phyloP scores from a whole-genome alignment of 2,797 vertebrate species.

The Neoniphon sammara region DNA sequence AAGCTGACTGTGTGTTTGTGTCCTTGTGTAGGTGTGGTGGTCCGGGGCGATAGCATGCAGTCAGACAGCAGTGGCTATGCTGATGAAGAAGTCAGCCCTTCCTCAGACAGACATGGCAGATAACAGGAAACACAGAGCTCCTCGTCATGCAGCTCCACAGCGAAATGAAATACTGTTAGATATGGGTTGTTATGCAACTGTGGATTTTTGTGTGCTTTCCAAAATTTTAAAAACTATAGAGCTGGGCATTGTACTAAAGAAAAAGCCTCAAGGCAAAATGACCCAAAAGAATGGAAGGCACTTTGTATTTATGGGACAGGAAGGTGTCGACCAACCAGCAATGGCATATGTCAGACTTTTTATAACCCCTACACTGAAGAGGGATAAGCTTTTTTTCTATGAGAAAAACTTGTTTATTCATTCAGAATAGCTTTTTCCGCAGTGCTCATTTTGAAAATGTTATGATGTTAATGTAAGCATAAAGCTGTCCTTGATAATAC shows the following conservation, averaged over 20 bases:
- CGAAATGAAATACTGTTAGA: background rate
- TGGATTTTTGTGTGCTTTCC: background rate
- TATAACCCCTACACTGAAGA: background rate
- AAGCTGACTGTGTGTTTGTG: slow-evolving; percentile 30
- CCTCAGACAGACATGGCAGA: slow-evolving; percentile 45
- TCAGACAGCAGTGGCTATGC: slow-evolving; percentile 85
- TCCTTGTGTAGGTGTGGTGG: slow-evolving; percentile 68
- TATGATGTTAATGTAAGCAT: slow-evolving; percentile 15
- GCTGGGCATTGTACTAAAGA: background rate
- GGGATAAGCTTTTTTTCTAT: background rate
- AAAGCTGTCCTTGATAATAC: slow-evolving; percentile 12
- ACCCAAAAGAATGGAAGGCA: background rate
- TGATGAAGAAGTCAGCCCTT: slow-evolving; percentile 77
- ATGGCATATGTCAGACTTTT: background rate
- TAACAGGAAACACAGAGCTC: slow-evolving; percentile 21
- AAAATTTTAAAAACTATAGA: background rate
- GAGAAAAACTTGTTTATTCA: background rate
- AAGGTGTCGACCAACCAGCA: background rate
- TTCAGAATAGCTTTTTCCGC: background rate
- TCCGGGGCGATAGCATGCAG: slow-evolving; percentile 74
- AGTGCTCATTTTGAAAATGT: background rate
- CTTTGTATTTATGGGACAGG: background rate
- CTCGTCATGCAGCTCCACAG: background rate
- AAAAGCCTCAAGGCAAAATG: background rate
- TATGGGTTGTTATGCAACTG: background rate